phyloP scores from a whole-genome alignment of 1,140 invertebrate genomes.

The Drosophila nebulosa region DNA sequence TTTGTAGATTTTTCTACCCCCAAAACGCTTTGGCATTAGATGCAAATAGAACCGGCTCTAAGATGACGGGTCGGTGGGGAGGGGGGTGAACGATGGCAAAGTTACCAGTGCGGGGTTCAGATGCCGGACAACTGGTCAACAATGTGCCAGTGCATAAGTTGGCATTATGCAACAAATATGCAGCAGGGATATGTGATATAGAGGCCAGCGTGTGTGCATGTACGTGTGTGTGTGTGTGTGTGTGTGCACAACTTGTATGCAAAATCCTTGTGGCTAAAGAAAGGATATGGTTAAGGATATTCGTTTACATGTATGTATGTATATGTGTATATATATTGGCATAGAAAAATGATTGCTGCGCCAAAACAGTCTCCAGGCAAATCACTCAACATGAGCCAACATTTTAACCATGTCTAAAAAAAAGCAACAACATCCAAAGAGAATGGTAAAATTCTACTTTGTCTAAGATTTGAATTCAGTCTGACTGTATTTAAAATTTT shows the following conservation, averaged over 20 bases:
- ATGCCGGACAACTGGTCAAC: conserved; percentile 63
- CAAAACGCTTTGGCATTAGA: conserved; percentile 62
- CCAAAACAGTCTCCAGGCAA: conserved; percentile 14
- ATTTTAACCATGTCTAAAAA: neutral
- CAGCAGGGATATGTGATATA: conserved; percentile 48
- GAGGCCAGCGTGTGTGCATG: neutral
- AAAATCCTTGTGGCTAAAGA: conserved; percentile 22
- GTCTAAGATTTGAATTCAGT: neutral
- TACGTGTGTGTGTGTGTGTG: neutral
- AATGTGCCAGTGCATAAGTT: conserved; percentile 67
- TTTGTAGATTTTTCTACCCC: conserved; percentile 61
- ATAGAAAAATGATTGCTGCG: conserved; percentile 1
- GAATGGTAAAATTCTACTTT: neutral
- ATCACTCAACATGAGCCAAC: neutral
- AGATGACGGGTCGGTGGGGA: neutral
- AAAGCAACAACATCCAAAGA: neutral
- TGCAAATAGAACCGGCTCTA: conserved; percentile 28
- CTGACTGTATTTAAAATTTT: neutral
- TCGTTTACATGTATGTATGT: neutral
- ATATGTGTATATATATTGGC: neutral
- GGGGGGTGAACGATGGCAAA: neutral
- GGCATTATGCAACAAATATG: conserved; percentile 74
- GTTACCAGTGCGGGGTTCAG: neutral
- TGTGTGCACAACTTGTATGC: conserved; percentile 12
- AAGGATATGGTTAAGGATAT: neutral